Evolutionary conservation across 2,888 invertebrate species (phyloP).

Genomic region (Andrena chrysosceles): DNA sequence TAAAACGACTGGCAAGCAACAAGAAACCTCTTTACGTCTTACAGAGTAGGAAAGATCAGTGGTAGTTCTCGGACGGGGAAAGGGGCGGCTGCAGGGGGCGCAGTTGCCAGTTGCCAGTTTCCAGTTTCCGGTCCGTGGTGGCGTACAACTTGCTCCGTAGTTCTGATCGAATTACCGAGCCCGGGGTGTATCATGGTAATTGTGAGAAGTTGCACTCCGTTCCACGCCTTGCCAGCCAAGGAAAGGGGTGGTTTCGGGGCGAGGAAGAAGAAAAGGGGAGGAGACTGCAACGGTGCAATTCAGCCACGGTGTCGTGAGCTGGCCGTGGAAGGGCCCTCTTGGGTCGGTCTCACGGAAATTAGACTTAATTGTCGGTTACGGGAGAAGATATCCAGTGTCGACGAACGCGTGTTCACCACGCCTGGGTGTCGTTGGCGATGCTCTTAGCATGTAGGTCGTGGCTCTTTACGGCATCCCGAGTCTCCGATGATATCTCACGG

Average conservation of each 20-base stretch:
- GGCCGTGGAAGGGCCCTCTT: constrained; percentile 21
- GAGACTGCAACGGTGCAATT: constrained; percentile 39
- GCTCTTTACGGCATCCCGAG: constrained; percentile 1
- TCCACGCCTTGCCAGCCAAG: constrained; percentile 21
- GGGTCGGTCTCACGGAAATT: constrained; percentile 64
- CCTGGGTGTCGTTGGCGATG: constrained; percentile 23
- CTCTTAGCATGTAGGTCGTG: constrained; percentile 26
- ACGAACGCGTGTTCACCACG: constrained; percentile 36
- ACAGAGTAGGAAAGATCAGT: constrained; percentile 33
- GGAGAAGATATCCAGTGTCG: constrained; percentile 59
- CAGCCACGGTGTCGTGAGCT: constrained; percentile 23
- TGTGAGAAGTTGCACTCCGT: constrained; percentile 76
- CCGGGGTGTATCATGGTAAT: constrained; percentile 78
- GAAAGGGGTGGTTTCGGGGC: background rate
- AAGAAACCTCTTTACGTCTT: constrained; percentile 44
- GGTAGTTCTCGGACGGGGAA: background rate
- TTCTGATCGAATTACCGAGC: constrained; percentile 72
- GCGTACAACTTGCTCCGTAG: constrained; percentile 66
- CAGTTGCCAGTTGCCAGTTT: constrained; percentile 65
- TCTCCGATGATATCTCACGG: constrained; percentile 12
- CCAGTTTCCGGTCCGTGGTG: constrained; percentile 53
- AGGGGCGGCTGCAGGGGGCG: constrained; percentile 25
- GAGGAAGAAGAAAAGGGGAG: background rate
- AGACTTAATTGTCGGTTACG: constrained; percentile 71
- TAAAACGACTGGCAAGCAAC: constrained; percentile 30